Evolutionary conservation across 1,140 invertebrate genomes (phyloP).

Genomic region (Mizuhopecten yessoensis): DNA sequence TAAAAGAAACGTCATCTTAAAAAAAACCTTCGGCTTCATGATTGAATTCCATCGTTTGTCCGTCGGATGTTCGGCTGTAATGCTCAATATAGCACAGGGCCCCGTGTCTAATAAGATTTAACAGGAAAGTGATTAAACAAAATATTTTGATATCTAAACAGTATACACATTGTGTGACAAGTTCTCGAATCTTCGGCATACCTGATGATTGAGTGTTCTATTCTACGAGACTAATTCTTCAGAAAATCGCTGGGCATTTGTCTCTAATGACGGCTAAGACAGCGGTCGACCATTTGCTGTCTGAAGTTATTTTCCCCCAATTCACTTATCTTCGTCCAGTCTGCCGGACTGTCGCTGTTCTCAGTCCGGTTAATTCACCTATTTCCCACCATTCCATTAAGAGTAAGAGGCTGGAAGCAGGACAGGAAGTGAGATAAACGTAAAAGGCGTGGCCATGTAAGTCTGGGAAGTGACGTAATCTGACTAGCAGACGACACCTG

Average conservation of each 20-base stretch:
- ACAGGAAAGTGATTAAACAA: no score
- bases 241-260: not conserved
- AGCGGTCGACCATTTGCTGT: not conserved
- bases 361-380: not conserved
- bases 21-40: no score
- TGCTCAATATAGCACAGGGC: no score
- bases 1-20: no score
- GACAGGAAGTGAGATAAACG: not conserved
- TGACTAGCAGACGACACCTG: not conserved
- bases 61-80: no score
- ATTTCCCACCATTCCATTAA: not conserved
- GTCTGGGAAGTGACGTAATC: constrained; percentile 22
- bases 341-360: not conserved
- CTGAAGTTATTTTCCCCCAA: not conserved
- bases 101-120: no score
- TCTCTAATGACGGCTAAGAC: no score
- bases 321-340: not conserved
- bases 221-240: not conserved
- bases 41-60: no score
- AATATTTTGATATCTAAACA: no score
- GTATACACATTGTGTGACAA: no score
- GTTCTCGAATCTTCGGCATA: not conserved
- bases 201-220: not conserved
- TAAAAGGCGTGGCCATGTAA: not conserved
- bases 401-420: not conserved